These are phyloP conservation scores for Epizoanthus ramosus DNA, from an alignment of 92 coral and sea anemone genomes.

Conservation along the genomic window DNA sequence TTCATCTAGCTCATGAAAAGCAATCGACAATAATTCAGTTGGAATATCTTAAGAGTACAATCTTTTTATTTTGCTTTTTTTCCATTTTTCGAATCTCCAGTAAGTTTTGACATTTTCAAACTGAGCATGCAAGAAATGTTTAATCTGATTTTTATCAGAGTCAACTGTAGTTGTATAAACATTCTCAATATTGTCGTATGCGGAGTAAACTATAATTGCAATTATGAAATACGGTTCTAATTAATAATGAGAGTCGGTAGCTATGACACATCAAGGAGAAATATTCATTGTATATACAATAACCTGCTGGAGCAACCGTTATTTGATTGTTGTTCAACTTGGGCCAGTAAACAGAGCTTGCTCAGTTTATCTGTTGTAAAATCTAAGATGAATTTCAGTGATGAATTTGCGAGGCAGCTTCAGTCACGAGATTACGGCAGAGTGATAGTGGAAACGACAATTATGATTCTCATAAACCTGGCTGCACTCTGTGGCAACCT, in stretches of 20 bases:
- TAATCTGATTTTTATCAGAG: neutral
- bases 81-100: too few relatives aligned
- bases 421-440: conserved; percentile 46
- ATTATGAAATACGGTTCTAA: neutral
- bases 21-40: too few relatives aligned
- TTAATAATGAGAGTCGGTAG: conserved; percentile 4
- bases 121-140: neutral
- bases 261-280: neutral
- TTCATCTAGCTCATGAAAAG: too few relatives aligned
- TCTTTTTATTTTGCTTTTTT: too few relatives aligned
- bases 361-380: neutral
- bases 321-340: too few relatives aligned
- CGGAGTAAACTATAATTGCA: neutral
- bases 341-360: neutral
- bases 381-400: neutral
- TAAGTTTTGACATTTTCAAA: neutral
- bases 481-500: conserved; percentile 71
- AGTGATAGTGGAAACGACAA: conserved; percentile 57
- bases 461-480: conserved; percentile 61
- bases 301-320: neutral
- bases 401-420: conserved; percentile 45
- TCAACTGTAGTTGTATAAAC: neutral
- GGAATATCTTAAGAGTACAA: too few relatives aligned
- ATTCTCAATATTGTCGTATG: neutral
- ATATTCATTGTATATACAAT: neutral